Base-by-base conservation (phyloP, 2,888 invertebrate species). In the Drosophila subsilvestris region DNA sequence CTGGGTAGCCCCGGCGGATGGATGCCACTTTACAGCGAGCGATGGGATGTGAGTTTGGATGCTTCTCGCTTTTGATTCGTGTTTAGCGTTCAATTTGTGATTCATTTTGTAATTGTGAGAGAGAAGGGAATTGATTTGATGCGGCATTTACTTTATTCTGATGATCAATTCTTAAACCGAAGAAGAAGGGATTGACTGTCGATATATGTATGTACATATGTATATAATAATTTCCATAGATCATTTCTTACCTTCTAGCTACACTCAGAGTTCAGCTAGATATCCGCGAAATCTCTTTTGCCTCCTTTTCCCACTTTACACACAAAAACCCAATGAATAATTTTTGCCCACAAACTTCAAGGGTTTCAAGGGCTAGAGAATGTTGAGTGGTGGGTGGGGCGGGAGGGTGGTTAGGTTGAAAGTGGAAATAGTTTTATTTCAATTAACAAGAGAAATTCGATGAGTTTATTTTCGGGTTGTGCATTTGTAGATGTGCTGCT, bases 371-470 rank as follows among this genome's bases (percentile, higher is more conserved):
- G 37, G 37, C 14, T 14, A 14, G 6, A 2, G 14, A 6, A 14
- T 14, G 37, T 6, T 2, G 14, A 14, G 2, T 14, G 37, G 14
- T 5, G 1, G 45, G 20, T n/a, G 56, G 20, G 5, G 12, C 4
- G 32, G 32, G 18, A 14, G 29, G 14, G 1, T 14, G n/a, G 32
- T 18, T 18, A 20, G 32, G 49, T 25, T 37, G 47, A 25, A 25
- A 37, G 27, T 83, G 71, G 75, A 80, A 85, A 85, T 85, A 85
- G 85, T 85, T 85, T 85, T 88, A 85, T 85, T 85, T 85, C 85
- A 85, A 85, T 85, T 85, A 85, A 85, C 84, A 86, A 75, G 87
- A 88, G 81, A 83, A 83, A 85, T 88, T 85, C 84, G 84, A 85
- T 85, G 88, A 88, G 89, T 85, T 88, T 86, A 88, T 85, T 85